Conservation (phyloP, 2,113 vertebrate species). For the Percopsis transmontana region DNA sequence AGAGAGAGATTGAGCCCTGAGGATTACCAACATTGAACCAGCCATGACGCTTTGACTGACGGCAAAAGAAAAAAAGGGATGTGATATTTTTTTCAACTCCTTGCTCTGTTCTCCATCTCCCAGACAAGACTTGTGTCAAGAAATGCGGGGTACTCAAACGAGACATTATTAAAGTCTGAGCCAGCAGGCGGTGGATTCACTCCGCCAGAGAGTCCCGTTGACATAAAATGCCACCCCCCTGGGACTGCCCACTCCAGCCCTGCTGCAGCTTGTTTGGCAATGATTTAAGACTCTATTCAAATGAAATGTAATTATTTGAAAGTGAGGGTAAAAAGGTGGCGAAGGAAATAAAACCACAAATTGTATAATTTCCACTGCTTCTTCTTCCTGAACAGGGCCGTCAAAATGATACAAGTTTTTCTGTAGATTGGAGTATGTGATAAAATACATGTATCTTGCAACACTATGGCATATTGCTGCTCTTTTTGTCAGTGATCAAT, state of each 20-base stretch:
- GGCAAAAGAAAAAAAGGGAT: background rate
- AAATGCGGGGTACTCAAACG: constrained; percentile 33
- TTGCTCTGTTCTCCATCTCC: constrained; percentile 28
- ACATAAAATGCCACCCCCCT: background rate
- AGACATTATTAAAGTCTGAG: constrained; percentile 30
- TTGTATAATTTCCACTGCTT: constrained; percentile 23
- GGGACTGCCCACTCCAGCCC: background rate
- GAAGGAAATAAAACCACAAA: background rate
- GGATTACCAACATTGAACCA: constrained; percentile 7
- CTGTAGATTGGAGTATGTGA: constrained; percentile 44
- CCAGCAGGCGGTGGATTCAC: constrained; percentile 22
- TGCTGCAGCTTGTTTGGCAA: constrained; percentile 8
- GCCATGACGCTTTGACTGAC: background rate
- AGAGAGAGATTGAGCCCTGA: constrained; percentile 7
- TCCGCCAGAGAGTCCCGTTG: background rate
- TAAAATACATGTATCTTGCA: constrained; percentile 53
- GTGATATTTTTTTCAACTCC: constrained; percentile 30
- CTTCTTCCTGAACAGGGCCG: constrained; percentile 20
- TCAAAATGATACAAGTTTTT: constrained; percentile 34
- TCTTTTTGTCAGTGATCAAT: constrained; percentile 41
- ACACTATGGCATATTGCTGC: constrained; percentile 18
- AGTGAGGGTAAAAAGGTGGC: background rate
- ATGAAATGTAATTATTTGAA: constrained; percentile 33
- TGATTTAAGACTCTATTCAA: constrained; percentile 30
- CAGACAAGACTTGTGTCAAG: constrained; percentile 22